Evolutionary conservation across 2,888 invertebrate species (phyloP).

Genomic region (Drosophila emarginata): DNA sequence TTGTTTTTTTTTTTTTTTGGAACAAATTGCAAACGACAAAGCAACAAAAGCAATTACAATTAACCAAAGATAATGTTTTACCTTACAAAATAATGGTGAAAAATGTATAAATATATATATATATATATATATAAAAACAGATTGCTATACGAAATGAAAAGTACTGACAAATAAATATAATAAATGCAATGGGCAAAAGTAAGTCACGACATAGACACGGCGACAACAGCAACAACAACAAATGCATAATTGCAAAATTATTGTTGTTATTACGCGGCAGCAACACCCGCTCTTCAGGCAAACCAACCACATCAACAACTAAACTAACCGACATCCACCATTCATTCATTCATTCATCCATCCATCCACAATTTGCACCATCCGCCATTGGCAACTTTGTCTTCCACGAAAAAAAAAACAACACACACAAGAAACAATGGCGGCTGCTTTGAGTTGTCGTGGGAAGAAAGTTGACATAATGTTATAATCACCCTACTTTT

Average conservation of each 20-base stretch:
- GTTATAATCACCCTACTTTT: slow-evolving; percentile 71
- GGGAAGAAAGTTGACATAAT: slow-evolving; percentile 77
- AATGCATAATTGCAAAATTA: slow-evolving; percentile 71
- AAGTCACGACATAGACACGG: slow-evolving; percentile 69
- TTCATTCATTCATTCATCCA: slow-evolving; percentile 21
- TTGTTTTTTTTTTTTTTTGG: slow-evolving; percentile 38
- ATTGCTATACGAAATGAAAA: slow-evolving; percentile 56
- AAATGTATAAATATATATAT: slow-evolving; percentile 35
- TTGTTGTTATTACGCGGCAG: slow-evolving; percentile 57
- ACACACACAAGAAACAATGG: slow-evolving; percentile 38
- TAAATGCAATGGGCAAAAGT: slow-evolving; percentile 68
- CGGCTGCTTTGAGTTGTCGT: slow-evolving; percentile 55
- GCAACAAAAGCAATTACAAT: slow-evolving; percentile 58
- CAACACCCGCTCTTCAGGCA: not conserved
- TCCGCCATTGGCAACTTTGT: slow-evolving; percentile 18
- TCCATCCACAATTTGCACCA: slow-evolving; percentile 15
- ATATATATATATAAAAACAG: slow-evolving; percentile 21
- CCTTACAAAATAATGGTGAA: slow-evolving; percentile 44
- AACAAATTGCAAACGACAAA: slow-evolving; percentile 58
- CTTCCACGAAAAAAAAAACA: slow-evolving; percentile 26
- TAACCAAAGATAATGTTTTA: slow-evolving; percentile 61
- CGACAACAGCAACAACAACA: slow-evolving; percentile 19
- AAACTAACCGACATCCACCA: slow-evolving; percentile 14
- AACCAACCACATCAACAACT: slow-evolving; percentile 27
- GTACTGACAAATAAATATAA: slow-evolving; percentile 57